Percentiles rank a stretch among this genome's conserved stretches.
Conservation (phyloP, 2,113 vertebrate genomes). For the Pelecanus crispus region DNA sequence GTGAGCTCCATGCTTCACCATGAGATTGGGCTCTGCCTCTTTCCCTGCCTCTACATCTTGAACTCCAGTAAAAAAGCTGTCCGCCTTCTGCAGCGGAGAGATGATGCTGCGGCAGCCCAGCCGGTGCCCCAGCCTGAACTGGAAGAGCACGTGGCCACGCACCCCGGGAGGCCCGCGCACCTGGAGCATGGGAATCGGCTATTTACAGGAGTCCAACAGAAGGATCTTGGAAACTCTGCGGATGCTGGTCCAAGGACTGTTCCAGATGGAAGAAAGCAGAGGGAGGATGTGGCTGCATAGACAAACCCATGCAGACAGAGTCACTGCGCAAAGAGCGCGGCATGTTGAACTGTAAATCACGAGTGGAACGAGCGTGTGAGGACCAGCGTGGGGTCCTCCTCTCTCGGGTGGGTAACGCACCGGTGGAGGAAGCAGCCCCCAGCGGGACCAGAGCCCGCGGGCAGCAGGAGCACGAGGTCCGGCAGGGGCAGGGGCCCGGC, state of each 20-base stretch:
- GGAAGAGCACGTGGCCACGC: rapidly evolving
- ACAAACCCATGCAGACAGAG: neutral
- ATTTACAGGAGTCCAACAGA: neutral
- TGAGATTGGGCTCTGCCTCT: neutral
- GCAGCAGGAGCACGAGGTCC: neutral
- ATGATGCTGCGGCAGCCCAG: neutral
- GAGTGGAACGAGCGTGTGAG: too few relatives aligned
- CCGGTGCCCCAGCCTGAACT: too few relatives aligned
- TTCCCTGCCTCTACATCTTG: neutral
- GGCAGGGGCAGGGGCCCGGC: rapidly evolving
- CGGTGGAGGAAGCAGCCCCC: neutral
- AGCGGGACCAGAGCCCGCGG: rapidly evolving
- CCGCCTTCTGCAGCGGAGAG: neutral
- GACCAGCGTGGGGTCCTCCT: neutral
- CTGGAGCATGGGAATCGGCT: neutral
- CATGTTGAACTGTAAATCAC: neutral
- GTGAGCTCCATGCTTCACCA: rapidly evolving
- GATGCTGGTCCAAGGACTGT: neutral
- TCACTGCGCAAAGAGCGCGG: neutral
- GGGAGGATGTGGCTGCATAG: neutral
- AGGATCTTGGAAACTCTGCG: neutral
- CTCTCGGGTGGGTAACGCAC: neutral
- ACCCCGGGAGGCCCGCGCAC: rapidly evolving
- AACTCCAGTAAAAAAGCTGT: neutral
- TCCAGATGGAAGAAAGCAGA: neutral